Base-by-base conservation (phyloP, 2,797 vertebrate genomes). In the Pangasius mekongensis region DNA sequence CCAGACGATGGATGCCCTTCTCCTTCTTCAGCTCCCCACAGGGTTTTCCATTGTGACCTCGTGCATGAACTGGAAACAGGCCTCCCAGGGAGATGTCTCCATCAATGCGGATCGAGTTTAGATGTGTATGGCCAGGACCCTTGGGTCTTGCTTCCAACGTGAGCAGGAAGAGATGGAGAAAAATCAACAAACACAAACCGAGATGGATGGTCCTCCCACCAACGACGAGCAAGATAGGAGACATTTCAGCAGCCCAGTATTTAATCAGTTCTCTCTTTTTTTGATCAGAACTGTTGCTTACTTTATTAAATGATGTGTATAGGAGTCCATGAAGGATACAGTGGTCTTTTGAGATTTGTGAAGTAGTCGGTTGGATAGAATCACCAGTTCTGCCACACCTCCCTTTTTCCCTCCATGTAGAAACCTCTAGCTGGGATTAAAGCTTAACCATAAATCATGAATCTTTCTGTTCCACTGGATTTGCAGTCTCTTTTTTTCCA, bases 11-110 rank as follows among this genome's bases (percentile, higher is more conserved):
- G 89, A 99, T 97, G 71, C 98, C 98, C 91, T 99, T 99, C 92
- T 99, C 98, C 93, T 99, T 99, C 94, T 99, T 99, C 83, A 99
- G 96, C 93, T 99, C 98, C 52, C 98, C 98, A 0, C 98, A 99
- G 64, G 98, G 95, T 91, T 98, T 98, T 89, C 98, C 98, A 91
- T 99, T 98, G 0, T 96, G 93, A n/a, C 98, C 98, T 54, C 98
- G 96, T 74, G 97, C 97, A 0, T 99, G 98, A 52, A 99, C 98
- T 0, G 98, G 98, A 93, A 99, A 99, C 85, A 99, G 97, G 86
- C 98, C 98, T 22, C 98, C 98, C 83, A 99, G 94, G 0, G 98
- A 98, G 94, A 99, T 98, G 92, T 99, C 98, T 43, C 98, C 98
- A 64, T 99, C 98, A 11, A 99, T 98, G 91, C 98, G 97, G 93